Percentiles rank a stretch among this genome's conserved stretches.
Evolutionary conservation across 1,140 invertebrate species (phyloP).

Genomic region (Lordiphosa stackelbergi): DNA sequence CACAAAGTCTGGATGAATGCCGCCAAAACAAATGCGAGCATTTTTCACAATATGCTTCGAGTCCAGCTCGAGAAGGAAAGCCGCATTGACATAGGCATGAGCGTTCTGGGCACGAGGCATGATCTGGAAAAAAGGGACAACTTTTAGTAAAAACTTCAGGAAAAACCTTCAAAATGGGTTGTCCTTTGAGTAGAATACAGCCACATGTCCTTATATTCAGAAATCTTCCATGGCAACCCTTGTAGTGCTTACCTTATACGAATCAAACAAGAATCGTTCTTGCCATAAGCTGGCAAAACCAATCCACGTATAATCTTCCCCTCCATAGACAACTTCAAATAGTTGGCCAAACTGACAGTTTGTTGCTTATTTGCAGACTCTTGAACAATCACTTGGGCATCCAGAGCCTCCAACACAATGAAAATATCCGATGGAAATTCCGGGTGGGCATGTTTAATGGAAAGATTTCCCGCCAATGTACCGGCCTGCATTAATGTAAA

Average conservation of each 20-base stretch:
- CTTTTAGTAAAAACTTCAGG: no score
- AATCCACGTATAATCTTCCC: conserved; percentile 54
- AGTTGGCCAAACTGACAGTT: conserved; percentile 46
- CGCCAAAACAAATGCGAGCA: conserved; percentile 81
- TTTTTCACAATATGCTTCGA: conserved; percentile 36
- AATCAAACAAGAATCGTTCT: conserved; percentile 51
- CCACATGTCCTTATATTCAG: no score
- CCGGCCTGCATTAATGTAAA: conserved; percentile 77
- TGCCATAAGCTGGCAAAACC: conserved; percentile 46
- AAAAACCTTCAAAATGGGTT: no score
- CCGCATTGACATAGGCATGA: conserved; percentile 89
- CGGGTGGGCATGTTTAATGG: conserved; percentile 84
- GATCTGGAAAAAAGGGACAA: conserved; percentile 78
- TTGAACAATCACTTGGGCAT: conserved; percentile 77
- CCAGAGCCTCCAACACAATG: conserved; percentile 83
- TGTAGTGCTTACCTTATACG: conserved; percentile 79
- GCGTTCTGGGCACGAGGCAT: conserved; percentile 89
- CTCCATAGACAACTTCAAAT: conserved; percentile 34
- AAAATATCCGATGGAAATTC: conserved; percentile 89
- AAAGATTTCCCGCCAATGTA: conserved; percentile 87
- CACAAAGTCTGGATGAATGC: conserved; percentile 84
- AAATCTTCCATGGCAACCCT: no score
- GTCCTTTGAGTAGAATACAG: no score
- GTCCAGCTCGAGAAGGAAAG: conserved; percentile 84
- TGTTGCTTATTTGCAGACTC: conserved; percentile 25